These are phyloP conservation scores for Danio kyathit DNA, from an alignment of 2,797 vertebrate genomes.

Conservation along the genomic window DNA sequence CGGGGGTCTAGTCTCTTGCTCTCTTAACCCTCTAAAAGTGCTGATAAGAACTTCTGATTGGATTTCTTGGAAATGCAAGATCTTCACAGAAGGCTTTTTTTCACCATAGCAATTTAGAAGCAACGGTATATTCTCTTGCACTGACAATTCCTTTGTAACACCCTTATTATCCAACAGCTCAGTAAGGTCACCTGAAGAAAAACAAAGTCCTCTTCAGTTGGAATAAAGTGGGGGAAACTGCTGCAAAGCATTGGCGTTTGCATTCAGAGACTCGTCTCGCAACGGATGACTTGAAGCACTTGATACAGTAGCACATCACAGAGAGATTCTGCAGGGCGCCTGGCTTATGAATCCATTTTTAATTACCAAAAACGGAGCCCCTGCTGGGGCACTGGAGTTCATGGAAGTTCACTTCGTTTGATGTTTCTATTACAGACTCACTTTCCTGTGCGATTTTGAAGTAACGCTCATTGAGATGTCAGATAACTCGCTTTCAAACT, in stretches of 20 bases:
- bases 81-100: constrained; percentile 1
- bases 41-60: constrained; percentile 32
- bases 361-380: constrained; percentile 61
- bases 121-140: neutral
- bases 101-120: neutral
- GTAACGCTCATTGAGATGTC: constrained; percentile 31
- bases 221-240: constrained; percentile 5
- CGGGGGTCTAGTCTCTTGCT: constrained; percentile 34
- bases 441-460: constrained; percentile 24
- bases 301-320: constrained; percentile 59
- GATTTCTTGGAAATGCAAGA: constrained; percentile 45
- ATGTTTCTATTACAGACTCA: constrained; percentile 39
- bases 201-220: neutral
- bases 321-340: constrained; percentile 39
- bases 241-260: constrained; percentile 16
- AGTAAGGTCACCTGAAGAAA: constrained; percentile 9
- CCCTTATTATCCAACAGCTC: constrained; percentile 2
- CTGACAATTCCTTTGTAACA: neutral
- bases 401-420: constrained; percentile 53
- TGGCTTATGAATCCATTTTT: constrained; percentile 63
- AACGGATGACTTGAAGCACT: constrained; percentile 45
- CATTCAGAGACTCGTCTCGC: constrained; percentile 18
- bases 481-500: constrained; percentile 39
- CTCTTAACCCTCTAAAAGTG: constrained; percentile 15
- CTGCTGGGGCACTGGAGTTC: constrained; percentile 53